Base-by-base conservation (phyloP, 1,140 invertebrate species). In the Telenomus remus region DNA sequence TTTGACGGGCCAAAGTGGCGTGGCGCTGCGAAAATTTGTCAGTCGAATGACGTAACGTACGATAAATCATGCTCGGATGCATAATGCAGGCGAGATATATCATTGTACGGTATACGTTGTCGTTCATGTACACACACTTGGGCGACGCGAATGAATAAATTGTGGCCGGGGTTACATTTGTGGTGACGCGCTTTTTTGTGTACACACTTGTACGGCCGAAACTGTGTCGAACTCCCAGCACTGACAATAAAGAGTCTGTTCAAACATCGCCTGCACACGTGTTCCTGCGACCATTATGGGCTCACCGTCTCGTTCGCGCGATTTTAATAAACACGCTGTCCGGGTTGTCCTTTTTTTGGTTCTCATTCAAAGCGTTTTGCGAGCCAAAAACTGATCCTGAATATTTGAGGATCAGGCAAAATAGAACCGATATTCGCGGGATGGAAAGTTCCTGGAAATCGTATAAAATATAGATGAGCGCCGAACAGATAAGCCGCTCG, bases 31-130 rank as follows among this genome's bases (percentile, higher is more conserved):
- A 12, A 15, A 68, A 69, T 69, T 69, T 60, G 65, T 69, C 65
- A 60, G 49, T 14, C n/a, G n/a, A 54, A 66, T 60, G 65, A 60
- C 49, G 50, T 48, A 69, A 60, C 12, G 49, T 15, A 14, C 14
- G 42, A 39, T 69, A 69, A 60, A 69, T 69, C 65, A 60, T 14
- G 16, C 48, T 27, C 2, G 39, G 49, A 35, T 60, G 42, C 37
- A 60, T 54, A 59, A 60, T 69, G 49, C 56, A 47, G 56, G 54
- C 12, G 42, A 51, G 13, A 68, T 68, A 53, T 47, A 68, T 68
- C 48, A 68, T 44, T 55, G 44, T 42, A 16, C 51, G 44, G 59
- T 63, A 48, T 55, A 39, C 55, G 50, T 27, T 55, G 60, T 47
- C 50, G 10, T 16, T 7, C 37, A 37, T 42, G 12, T 35, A 44